These are phyloP conservation scores for Drosophila fulvimacula DNA, from an alignment of 2,888 invertebrate genomes.

Conservation along the genomic window DNA sequence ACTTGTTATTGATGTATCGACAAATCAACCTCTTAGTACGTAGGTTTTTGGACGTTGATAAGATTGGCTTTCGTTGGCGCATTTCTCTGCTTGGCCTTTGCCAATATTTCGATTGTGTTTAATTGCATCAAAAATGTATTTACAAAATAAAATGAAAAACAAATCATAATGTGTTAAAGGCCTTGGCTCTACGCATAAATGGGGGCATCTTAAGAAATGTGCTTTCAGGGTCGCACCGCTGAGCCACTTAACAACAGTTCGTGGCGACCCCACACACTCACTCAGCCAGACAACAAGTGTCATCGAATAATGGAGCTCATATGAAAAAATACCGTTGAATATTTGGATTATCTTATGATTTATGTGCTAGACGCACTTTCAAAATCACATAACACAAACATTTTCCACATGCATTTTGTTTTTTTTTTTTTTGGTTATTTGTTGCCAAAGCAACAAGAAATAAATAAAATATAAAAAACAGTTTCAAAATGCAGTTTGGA, in stretches of 20 bases:
- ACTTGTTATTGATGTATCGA: conserved; percentile 21
- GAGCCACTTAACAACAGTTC: conserved; percentile 33
- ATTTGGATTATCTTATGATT: conserved; percentile 73
- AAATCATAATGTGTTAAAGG: conserved; percentile 14
- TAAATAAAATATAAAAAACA: conserved; percentile 7
- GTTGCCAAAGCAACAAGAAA: conserved; percentile 15
- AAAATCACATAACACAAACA: conserved; percentile 56
- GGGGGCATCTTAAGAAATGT: conserved; percentile 25
- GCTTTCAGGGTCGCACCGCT: conserved; percentile 49
- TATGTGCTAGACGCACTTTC: conserved; percentile 72
- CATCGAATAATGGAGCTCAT: conserved; percentile 52
- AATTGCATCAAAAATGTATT: conserved; percentile 69
- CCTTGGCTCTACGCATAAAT: conserved; percentile 30
- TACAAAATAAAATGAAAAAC: background rate
- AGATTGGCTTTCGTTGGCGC: conserved; percentile 27
- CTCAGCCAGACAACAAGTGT: conserved; percentile 53
- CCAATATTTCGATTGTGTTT: conserved; percentile 25
- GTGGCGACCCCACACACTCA: conserved; percentile 25
- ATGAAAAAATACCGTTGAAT: conserved; percentile 30
- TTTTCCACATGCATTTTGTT: conserved; percentile 47
- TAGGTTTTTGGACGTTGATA: conserved; percentile 29
- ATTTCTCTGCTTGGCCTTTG: conserved; percentile 25
- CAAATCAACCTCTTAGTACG: conserved; percentile 4
- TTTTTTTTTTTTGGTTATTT: conserved; percentile 7
- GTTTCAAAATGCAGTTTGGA: conserved; percentile 43